A percentile compares a stretch with the other conserved stretches of the same genome.
These are phyloP conservation scores for Hypocryptadius cinnamomeus DNA, from an alignment of 2,113 vertebrate species.

Conservation along the genomic window DNA sequence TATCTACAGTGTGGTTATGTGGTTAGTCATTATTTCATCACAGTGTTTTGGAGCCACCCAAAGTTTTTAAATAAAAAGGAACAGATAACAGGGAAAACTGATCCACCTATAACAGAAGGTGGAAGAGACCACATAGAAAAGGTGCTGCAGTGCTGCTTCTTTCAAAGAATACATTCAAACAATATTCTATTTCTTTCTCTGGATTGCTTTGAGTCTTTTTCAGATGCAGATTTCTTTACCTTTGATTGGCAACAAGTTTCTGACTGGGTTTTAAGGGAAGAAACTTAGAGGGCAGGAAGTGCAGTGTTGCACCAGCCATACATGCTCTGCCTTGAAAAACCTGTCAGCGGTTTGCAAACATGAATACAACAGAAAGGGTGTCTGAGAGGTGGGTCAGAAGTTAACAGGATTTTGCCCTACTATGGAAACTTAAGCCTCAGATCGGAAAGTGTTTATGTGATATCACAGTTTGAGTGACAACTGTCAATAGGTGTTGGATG, in stretches of 20 bases:
- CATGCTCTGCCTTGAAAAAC: conserved; percentile 20
- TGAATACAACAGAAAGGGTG: conserved; percentile 57
- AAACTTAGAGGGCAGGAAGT: neutral
- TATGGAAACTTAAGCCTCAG: conserved; percentile 78
- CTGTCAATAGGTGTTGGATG: conserved; percentile 74
- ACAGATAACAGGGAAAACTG: neutral
- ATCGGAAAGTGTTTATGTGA: conserved; percentile 81
- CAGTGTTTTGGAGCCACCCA: neutral
- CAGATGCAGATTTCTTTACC: neutral
- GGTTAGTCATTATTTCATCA: neutral
- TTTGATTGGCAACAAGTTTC: neutral
- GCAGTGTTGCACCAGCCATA: neutral
- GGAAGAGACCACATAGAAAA: neutral
- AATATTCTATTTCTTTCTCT: neutral
- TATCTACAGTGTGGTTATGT: neutral
- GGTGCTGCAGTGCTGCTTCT: accelerated
- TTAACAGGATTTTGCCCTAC: conserved; percentile 80
- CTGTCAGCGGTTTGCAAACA: conserved; percentile 54
- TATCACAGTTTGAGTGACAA: conserved; percentile 78
- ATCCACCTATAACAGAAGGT: neutral
- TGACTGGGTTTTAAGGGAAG: neutral
- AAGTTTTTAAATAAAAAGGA: neutral
- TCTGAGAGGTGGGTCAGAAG: conserved; percentile 75
- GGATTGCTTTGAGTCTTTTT: neutral
- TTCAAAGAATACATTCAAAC: neutral